Evolutionary conservation across 2,797 vertebrate genomes (phyloP).

Genomic region (Aselliscus stoliczkanus): DNA sequence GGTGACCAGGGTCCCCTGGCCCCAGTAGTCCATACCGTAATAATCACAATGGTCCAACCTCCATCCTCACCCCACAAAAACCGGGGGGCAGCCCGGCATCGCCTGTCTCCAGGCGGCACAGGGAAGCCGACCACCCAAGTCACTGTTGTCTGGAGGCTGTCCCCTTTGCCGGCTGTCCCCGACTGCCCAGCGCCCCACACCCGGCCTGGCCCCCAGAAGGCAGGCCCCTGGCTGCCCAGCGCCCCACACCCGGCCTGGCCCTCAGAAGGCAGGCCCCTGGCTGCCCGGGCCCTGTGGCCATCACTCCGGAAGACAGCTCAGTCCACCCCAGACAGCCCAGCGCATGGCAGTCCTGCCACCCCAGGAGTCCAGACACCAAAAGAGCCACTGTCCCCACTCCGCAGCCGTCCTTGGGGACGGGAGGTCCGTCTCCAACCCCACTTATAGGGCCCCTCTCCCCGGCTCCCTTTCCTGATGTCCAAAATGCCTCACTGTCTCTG

Average conservation of each 20-base stretch:
- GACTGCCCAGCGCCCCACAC: background rate
- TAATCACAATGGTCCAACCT: background rate
- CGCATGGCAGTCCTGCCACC: background rate
- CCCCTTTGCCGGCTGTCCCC: background rate
- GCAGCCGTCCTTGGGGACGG: fast-evolving
- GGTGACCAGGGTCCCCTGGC: slow-evolving; percentile 74
- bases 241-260: background rate
- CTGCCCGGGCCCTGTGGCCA: fast-evolving
- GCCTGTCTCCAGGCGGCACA: fast-evolving
- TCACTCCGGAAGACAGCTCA: background rate
- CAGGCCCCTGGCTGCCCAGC: background rate
- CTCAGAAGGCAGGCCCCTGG: background rate
- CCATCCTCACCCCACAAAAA: background rate
- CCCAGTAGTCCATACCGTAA: slow-evolving; percentile 74
- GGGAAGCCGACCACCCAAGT: fast-evolving
- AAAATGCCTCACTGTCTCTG: fast-evolving
- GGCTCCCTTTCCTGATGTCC: background rate
- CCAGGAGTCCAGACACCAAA: background rate
- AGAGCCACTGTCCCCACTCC: background rate
- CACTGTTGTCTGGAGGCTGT: background rate
- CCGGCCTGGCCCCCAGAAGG: background rate
- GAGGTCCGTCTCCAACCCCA: fast-evolving
- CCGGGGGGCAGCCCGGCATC: fast-evolving
- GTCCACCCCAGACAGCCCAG: too few species aligned
- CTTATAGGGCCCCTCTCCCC: background rate